phyloP scores from a whole-genome alignment of 2,113 vertebrate genomes.

The Nerophis lumbriciformis region DNA sequence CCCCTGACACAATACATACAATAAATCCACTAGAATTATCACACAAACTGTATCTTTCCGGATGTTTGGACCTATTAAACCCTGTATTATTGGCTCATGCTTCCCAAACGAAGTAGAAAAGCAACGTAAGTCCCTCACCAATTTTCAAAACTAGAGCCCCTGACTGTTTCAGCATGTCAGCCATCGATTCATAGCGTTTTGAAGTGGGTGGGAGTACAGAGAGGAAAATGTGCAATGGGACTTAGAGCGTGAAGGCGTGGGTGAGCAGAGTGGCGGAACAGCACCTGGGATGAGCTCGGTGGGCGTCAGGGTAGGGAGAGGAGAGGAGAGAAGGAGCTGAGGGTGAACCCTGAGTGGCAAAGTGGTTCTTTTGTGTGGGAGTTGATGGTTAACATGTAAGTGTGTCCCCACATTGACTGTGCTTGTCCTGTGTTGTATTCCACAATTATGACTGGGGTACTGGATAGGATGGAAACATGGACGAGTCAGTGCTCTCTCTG shows the following conservation, averaged over 20 bases:
- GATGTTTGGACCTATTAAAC: slow-evolving; percentile 22
- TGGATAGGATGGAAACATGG: slow-evolving; percentile 11
- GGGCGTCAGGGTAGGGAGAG: slow-evolving; percentile 38
- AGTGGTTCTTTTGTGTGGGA: slow-evolving; percentile 48
- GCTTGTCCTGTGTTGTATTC: neutral
- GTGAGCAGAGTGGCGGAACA: slow-evolving; percentile 65
- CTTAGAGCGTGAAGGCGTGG: slow-evolving; percentile 64
- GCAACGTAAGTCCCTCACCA: slow-evolving; percentile 29
- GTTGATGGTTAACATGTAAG: slow-evolving; percentile 15
- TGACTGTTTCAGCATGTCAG: slow-evolving; percentile 50
- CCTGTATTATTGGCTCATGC: slow-evolving; percentile 1
- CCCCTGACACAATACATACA: slow-evolving; percentile 23
- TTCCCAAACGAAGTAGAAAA: slow-evolving; percentile 28
- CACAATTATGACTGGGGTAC: neutral
- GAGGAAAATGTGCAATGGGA: slow-evolving; percentile 56
- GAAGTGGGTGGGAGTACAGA: slow-evolving; percentile 70
- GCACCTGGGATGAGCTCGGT: slow-evolving; percentile 72
- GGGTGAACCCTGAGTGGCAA: slow-evolving; percentile 49
- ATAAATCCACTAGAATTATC: slow-evolving; percentile 7
- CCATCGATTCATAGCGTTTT: slow-evolving; percentile 59
- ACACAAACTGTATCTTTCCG: slow-evolving; percentile 19
- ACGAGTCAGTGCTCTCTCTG: neutral
- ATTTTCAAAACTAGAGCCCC: slow-evolving; percentile 37
- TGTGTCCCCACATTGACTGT: neutral
- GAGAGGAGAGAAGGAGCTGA: slow-evolving; percentile 4